These are phyloP conservation scores for Pedicia rivosa DNA, from an alignment of 2,888 invertebrate species.

Conservation along the genomic window DNA sequence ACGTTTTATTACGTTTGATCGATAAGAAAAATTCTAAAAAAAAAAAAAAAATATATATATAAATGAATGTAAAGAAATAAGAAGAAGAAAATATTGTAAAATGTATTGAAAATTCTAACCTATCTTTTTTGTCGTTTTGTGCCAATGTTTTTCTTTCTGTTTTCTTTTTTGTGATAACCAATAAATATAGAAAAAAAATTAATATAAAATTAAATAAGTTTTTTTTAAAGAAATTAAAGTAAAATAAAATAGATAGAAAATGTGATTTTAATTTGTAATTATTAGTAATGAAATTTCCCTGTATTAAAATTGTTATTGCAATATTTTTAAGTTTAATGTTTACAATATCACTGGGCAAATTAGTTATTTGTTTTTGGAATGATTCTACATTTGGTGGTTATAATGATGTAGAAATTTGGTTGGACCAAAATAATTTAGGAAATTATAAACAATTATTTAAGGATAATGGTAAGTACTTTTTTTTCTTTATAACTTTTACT, in stretches of 20 bases:
- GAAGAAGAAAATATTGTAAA: too few species aligned
- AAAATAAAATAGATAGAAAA: background rate
- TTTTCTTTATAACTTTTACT: too few species aligned
- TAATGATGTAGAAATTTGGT: constrained; percentile 55
- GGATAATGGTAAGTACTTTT: constrained; percentile 46
- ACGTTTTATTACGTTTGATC: too few species aligned
- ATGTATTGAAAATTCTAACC: too few species aligned
- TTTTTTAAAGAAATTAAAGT: background rate
- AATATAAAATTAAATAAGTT: background rate
- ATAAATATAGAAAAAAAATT: background rate
- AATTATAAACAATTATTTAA: constrained; percentile 52
- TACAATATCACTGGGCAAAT: constrained; percentile 31
- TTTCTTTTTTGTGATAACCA: too few species aligned
- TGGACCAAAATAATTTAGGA: constrained; percentile 53
- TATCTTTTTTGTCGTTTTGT: too few species aligned
- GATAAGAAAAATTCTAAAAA: too few species aligned
- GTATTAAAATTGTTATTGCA: constrained; percentile 31
- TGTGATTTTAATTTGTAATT: constrained; percentile 4
- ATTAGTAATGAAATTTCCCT: constrained; percentile 24
- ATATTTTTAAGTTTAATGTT: constrained; percentile 34
- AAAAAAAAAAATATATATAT: too few species aligned
- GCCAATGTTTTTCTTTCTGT: too few species aligned
- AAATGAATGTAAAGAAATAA: too few species aligned
- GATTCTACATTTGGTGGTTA: constrained; percentile 19
- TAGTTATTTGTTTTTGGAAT: constrained; percentile 32